These are phyloP conservation scores for Rhopilema esculentum DNA, from an alignment of 30 jellyfish, hydroid and myxozoan genomes.

Conservation along the genomic window DNA sequence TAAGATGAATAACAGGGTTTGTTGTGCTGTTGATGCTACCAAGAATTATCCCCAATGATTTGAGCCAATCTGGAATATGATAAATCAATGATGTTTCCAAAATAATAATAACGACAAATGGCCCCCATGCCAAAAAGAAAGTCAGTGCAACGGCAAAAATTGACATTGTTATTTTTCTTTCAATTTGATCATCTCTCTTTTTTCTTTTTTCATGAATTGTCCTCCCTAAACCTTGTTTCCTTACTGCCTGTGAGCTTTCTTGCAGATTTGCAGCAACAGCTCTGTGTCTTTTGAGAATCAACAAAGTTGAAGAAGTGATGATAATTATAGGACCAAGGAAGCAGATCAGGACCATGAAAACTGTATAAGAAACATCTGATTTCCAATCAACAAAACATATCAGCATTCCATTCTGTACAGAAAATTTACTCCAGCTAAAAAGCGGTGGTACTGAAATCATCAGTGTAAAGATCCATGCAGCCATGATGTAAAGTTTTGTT, in stretches of 20 bases:
- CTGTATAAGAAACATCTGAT: constrained; percentile 40
- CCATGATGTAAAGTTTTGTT: constrained; percentile 11
- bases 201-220: neutral
- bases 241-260: neutral
- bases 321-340: constrained; percentile 81
- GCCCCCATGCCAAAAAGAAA: constrained; percentile 81
- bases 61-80: constrained; percentile 43
- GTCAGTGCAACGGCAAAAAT: constrained; percentile 28
- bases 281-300: constrained; percentile 21
- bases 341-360: constrained; percentile 68
- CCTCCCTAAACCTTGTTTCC: neutral
- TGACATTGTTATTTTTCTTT: constrained; percentile 61
- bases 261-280: neutral
- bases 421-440: constrained; percentile 71
- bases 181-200: constrained; percentile 2
- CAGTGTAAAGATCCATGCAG: constrained; percentile 50
- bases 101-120: constrained; percentile 74
- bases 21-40: constrained; percentile 75
- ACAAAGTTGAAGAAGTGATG: constrained; percentile 20
- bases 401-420: constrained; percentile 29
- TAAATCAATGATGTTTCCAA: constrained; percentile 11
- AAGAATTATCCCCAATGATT: constrained; percentile 17
- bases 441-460: constrained; percentile 67
- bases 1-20: constrained; percentile 62
- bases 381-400: constrained; percentile 79